phyloP scores from a whole-genome alignment of 2,113 vertebrate species.

The Candoia aspera region DNA sequence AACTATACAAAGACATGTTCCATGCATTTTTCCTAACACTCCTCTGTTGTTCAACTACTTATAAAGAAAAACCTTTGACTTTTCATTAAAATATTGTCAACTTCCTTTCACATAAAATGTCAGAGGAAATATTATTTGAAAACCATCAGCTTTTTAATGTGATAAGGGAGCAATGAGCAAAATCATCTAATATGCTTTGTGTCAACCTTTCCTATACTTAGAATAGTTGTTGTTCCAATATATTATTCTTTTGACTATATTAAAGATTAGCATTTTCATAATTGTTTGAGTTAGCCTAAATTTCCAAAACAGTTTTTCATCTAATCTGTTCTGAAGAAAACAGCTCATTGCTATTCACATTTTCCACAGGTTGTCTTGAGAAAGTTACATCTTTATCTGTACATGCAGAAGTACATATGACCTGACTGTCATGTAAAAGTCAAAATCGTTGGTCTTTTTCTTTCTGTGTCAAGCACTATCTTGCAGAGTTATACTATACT shows the following conservation, averaged over 20 bases:
- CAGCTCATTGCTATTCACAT: background rate
- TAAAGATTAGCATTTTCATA: constrained; percentile 13
- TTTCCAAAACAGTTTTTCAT: background rate
- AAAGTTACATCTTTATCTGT: constrained; percentile 38
- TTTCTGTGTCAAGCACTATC: constrained; percentile 69
- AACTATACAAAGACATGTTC: background rate
- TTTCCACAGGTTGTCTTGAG: constrained; percentile 39
- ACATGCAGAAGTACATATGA: constrained; percentile 54
- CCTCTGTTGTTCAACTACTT: background rate
- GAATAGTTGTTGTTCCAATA: background rate
- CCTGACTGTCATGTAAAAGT: constrained; percentile 46
- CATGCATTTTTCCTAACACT: background rate
- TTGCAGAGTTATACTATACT: constrained; percentile 72
- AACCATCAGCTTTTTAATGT: background rate
- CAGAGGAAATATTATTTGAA: background rate
- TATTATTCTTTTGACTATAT: background rate
- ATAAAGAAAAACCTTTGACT: constrained; percentile 2
- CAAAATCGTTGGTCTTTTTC: constrained; percentile 62
- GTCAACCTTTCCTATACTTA: background rate
- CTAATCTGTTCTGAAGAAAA: background rate
- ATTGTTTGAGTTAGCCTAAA: background rate
- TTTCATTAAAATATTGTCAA: background rate
- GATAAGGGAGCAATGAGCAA: background rate
- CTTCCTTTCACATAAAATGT: background rate
- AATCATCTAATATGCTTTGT: background rate